These are phyloP conservation scores for Aphelocoma californica DNA, from an alignment of 2,797 vertebrate species.

Conservation along the genomic window DNA sequence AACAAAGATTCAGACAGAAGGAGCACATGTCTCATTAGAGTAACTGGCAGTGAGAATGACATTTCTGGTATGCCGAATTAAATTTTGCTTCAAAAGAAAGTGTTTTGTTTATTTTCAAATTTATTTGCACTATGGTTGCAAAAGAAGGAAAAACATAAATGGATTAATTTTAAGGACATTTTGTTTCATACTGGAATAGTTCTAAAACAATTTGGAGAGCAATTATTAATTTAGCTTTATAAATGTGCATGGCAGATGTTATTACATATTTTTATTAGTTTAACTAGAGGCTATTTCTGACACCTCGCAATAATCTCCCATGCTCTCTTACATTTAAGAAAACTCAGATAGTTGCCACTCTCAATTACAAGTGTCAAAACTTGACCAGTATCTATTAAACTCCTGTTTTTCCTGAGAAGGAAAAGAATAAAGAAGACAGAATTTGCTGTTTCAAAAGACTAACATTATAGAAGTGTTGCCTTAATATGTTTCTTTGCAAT, in stretches of 20 bases:
- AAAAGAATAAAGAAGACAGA: neutral
- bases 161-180: neutral
- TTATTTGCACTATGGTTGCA: neutral
- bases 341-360: neutral
- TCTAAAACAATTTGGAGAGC: neutral
- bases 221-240: neutral
- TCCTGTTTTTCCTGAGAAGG: neutral
- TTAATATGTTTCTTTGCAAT: neutral
- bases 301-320: neutral
- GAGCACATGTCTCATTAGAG: neutral
- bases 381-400: neutral
- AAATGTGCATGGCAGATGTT: neutral
- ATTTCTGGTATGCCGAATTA: slow-evolving; percentile 2
- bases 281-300: neutral
- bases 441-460: neutral
- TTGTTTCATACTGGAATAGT: neutral
- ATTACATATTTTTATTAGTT: neutral
- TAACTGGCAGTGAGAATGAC: neutral
- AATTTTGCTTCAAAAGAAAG: neutral
- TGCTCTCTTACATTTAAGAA: neutral
- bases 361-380: neutral
- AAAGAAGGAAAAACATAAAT: neutral
- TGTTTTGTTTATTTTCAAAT: slow-evolving; percentile 8
- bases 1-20: neutral
- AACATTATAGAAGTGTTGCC: neutral